phyloP scores from a whole-genome alignment of 2,113 vertebrate genomes.

The Rhombomys opimus region DNA sequence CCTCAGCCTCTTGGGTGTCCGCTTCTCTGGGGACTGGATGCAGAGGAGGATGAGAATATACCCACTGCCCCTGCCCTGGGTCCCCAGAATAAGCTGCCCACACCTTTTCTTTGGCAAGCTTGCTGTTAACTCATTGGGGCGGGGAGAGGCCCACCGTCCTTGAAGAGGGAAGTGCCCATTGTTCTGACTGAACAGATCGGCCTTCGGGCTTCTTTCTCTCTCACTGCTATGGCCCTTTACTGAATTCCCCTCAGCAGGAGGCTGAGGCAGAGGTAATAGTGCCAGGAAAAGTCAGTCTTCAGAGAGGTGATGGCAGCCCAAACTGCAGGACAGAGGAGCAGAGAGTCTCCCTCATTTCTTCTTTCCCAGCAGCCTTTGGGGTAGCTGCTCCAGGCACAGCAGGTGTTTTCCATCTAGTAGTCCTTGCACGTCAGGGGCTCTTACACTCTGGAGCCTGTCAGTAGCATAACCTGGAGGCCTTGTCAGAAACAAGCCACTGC shows the following conservation, averaged over 20 bases:
- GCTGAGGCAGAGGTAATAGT: background rate
- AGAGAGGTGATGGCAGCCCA: background rate
- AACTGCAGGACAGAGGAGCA: background rate
- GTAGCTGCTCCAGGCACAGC: background rate
- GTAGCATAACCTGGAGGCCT: background rate
- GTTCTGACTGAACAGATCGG: too few species aligned
- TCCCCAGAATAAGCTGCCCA: background rate
- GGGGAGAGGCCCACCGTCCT: background rate
- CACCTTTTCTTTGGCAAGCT: background rate
- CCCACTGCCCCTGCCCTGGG: background rate
- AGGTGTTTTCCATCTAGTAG: background rate
- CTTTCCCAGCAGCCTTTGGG: background rate
- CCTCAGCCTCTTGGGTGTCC: background rate
- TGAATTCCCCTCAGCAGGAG: background rate
- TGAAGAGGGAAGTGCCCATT: background rate
- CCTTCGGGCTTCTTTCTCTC: background rate
- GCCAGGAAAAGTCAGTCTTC: background rate
- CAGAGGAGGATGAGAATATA: background rate
- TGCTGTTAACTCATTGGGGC: background rate
- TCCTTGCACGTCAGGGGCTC: background rate
- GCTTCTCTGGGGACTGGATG: background rate
- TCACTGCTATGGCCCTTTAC: background rate
- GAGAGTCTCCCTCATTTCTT: background rate
- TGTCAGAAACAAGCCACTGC: background rate
- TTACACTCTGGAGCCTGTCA: fast-evolving